Conservation (phyloP, 1,140 invertebrate genomes). For the Mesaphorura yosii region DNA sequence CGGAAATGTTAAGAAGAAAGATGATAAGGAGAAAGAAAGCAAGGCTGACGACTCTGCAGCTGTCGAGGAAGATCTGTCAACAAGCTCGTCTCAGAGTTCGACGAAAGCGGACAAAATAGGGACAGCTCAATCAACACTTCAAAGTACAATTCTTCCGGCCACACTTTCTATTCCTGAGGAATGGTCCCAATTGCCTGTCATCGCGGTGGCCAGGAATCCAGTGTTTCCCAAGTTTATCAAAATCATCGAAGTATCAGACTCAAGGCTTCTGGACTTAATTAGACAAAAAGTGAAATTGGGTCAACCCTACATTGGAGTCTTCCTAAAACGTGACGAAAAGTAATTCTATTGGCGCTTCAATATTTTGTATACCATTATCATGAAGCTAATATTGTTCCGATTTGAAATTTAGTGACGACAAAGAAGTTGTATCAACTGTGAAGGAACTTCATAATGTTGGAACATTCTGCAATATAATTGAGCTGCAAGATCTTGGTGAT, state of each 20-base stretch:
- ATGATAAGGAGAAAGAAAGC: not conserved
- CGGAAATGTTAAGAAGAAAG: not conserved
- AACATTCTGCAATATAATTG: constrained; percentile 95
- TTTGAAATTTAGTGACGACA: constrained; percentile 51
- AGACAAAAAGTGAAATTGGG: constrained; percentile 88
- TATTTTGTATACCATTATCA: not conserved
- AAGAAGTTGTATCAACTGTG: constrained; percentile 72
- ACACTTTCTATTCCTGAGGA: constrained; percentile 91
- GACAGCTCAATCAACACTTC: not conserved
- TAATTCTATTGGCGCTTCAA: constrained; percentile 37
- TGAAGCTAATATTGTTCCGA: not conserved
- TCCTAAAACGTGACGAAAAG: constrained; percentile 86
- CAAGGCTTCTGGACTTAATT: constrained; percentile 76
- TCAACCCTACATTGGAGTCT: constrained; percentile 95
- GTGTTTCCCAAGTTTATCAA: constrained; percentile 98
- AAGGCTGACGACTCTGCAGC: not conserved
- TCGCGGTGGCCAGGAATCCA: constrained; percentile 86
- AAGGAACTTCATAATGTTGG: constrained; percentile 84
- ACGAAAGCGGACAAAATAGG: not conserved
- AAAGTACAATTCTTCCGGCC: constrained; percentile 44
- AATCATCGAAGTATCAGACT: constrained; percentile 84
- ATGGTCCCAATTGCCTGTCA: constrained; percentile 89
- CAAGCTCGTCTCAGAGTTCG: too few species aligned
- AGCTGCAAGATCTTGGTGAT: constrained; percentile 90
- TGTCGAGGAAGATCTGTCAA: not conserved